Evolutionary conservation across 2,888 invertebrate genomes (phyloP).

Genomic region (Eristalinus sepulchralis): DNA sequence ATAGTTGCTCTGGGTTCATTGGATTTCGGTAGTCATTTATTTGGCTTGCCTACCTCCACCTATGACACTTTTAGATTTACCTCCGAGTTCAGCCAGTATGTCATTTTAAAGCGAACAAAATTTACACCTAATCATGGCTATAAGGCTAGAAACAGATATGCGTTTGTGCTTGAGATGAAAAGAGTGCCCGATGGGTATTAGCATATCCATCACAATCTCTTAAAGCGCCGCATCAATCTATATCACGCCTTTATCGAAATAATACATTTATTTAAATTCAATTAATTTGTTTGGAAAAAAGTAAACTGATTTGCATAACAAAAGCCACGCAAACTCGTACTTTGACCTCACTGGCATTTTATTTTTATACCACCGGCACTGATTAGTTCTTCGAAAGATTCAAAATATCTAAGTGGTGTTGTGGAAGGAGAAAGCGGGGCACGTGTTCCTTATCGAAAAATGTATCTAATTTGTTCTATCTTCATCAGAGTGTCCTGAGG

Average conservation of each 20-base stretch:
- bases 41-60: background rate
- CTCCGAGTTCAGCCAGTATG: background rate
- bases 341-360: constrained; percentile 21
- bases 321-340: background rate
- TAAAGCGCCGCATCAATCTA: constrained; percentile 21
- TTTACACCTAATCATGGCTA: background rate
- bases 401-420: background rate
- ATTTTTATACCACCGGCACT: background rate
- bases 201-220: constrained; percentile 32
- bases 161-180: constrained; percentile 1
- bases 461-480: constrained; percentile 3
- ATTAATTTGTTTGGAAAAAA: constrained; percentile 23
- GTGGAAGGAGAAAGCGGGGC: background rate
- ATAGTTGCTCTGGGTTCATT: background rate
- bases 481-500: background rate
- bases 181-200: constrained; percentile 9
- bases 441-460: constrained; percentile 6
- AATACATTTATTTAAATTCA: constrained; percentile 20
- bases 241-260: constrained; percentile 24
- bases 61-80: background rate
- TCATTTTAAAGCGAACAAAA: background rate
- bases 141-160: background rate
- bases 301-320: constrained; percentile 33
- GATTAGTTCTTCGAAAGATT: background rate
- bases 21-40: background rate